Evolutionary conservation across 2,797 vertebrate genomes (phyloP).

Genomic region (Dendrocincla fuliginosa): DNA sequence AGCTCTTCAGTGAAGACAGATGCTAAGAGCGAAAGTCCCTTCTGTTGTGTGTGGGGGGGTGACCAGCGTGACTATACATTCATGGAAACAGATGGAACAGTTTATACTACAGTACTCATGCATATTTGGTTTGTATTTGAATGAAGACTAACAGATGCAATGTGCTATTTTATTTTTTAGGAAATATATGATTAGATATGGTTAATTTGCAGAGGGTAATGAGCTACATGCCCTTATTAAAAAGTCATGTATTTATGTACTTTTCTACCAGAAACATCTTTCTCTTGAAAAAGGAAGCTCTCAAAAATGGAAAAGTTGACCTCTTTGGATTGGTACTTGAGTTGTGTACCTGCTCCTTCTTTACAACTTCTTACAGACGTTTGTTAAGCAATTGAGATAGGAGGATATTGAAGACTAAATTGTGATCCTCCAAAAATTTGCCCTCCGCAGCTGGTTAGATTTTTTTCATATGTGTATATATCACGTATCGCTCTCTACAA

Average conservation of each 20-base stretch:
- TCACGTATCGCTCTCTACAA: neutral
- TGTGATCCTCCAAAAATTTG: neutral
- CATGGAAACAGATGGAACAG: constrained; percentile 63
- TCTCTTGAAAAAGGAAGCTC: neutral
- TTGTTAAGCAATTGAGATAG: neutral
- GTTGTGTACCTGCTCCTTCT: neutral
- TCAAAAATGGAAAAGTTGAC: neutral
- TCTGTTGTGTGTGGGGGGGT: constrained; percentile 27
- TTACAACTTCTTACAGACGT: neutral
- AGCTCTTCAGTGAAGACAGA: constrained; percentile 39
- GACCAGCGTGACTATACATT: constrained; percentile 46
- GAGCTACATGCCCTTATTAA: constrained; percentile 59
- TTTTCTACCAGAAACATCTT: constrained; percentile 3
- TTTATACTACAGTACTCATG: constrained; percentile 58
- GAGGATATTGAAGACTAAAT: neutral
- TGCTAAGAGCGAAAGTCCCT: constrained; percentile 38
- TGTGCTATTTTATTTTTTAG: constrained; percentile 60
- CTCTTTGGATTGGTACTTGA: neutral
- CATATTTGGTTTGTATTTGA: constrained; percentile 62
- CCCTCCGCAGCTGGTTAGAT: neutral
- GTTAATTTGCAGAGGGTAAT: constrained; percentile 68
- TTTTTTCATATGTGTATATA: neutral
- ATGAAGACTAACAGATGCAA: constrained; percentile 62
- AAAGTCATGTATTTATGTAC: constrained; percentile 33
- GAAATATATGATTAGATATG: constrained; percentile 62